Base-by-base conservation (phyloP, 2,113 vertebrate species). In the Ceuthmochares aereus region DNA sequence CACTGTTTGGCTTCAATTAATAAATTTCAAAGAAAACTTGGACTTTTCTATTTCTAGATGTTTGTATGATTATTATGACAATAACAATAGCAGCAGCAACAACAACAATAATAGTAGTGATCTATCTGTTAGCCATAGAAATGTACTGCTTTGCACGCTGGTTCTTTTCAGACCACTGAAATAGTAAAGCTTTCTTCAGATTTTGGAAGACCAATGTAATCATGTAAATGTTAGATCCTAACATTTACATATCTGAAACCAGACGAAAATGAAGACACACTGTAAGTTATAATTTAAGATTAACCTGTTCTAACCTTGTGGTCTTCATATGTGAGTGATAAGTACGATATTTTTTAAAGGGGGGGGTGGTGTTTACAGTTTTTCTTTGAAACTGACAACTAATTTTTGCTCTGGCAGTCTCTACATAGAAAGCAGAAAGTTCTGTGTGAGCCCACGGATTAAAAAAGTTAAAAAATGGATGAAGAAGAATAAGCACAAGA, bases 371-470 rank as follows among this genome's bases (percentile, higher is more conserved):
- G 40, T 37, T 70, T 37, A 51, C 17, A 9, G 20, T 74, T 75
- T 78, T 73, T 34, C 21, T 85, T 82, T 75, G 34, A 79, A 87
- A 84, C 72, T 87, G n/a, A 96, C 55, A 68, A 69, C 2, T 3
- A 7, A 10, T 87, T 84, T 55, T 79, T 70, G 21, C 32, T 87
- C 51, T 67, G 26, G 45, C 92, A 98, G 98, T 81, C 95, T 98
- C 85, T 91, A 97, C 16, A 4, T 97, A 40, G 90, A 79, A 89
- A 87, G 32, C 76, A 98, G 87, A 92, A 98, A 97, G 73, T 60
- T 97, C 73, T 98, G 98, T 62, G 90, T 95, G 84, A 98, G 97
- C 63, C 95, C 97, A 6, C n/a, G 17, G 52, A 97, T 94, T 21
- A 97, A 15, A 43, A 70, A 62, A 66, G 13, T 98, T 36, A 95